Base-by-base conservation (phyloP, 1,140 invertebrate species). In the Drosophila tsacasi region DNA sequence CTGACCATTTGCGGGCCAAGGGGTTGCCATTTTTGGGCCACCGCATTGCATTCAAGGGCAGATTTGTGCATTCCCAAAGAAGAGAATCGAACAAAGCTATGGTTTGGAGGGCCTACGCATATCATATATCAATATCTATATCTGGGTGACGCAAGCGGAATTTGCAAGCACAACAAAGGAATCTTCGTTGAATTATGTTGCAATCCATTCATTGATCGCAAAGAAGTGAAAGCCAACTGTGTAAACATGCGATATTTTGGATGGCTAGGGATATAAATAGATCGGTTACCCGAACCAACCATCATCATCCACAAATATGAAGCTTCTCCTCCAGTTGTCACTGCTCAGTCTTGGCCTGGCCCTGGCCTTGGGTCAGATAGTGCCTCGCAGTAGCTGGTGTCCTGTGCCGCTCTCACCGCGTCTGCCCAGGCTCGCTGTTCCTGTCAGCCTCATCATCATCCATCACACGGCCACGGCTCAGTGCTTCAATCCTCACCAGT, bases 401-500 rank as follows among this genome's bases (percentile, higher is more conserved):
- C 76, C 65, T 15, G 57, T 40, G 21, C 76, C 76, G 2, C 7
- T 76, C 5, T 73, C 58, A 8, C 66, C 65, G 3, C 61, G 67
- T 13, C 15, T 79, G 12, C 76, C 76, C 23, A 55, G 76, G 17
- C 60, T 79, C 0, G 1, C 12, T 9, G 47, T 0, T 12, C 76
- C 76, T 2, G 76, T 42, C 10, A 55, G 67, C 8, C 57, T 60
- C 17, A 57, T 79, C 7, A 61, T 79, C 17, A 49, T 79, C 13
- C 76, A 79, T 44, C 76, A 79, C n/a, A 79, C 76, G 7, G 76
- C 52, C 13, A 73, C 76, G 8, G 44, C 30, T 9, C 40, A 61
- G 2, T 79, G 76, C 23, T 49, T 44, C 8, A 79, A n/a, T 49
- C 47, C 66, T 1, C 60, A 60, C 0, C 76, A 93, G 15, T 95